Conservation (phyloP, 2,888 invertebrate genomes). For the Amaurobius ferox region DNA sequence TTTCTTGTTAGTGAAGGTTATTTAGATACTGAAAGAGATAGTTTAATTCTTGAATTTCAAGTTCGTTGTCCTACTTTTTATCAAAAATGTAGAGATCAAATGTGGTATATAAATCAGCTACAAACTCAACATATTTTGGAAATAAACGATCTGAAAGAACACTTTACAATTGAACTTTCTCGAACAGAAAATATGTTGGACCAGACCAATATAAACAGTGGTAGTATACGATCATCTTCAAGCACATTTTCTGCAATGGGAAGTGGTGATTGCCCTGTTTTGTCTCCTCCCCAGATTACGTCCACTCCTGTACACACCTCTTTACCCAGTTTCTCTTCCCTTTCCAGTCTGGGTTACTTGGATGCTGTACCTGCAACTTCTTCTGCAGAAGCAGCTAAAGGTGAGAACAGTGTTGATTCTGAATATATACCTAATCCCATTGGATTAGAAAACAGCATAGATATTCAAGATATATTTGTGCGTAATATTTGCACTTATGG, state of each 20-base stretch:
- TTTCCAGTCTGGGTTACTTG: slow-evolving; percentile 38
- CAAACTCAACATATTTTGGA: slow-evolving; percentile 87
- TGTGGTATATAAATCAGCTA: slow-evolving; percentile 92
- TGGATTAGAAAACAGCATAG: slow-evolving; percentile 58
- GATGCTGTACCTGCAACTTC: slow-evolving; percentile 10
- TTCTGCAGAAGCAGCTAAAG: slow-evolving; percentile 30
- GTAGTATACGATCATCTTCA: slow-evolving; percentile 1
- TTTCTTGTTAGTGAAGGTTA: slow-evolving; percentile 93
- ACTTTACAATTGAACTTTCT: slow-evolving; percentile 77
- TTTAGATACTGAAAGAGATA: slow-evolving; percentile 88
- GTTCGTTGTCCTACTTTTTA: slow-evolving; percentile 95
- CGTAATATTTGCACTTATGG: slow-evolving; percentile 30
- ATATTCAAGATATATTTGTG: slow-evolving; percentile 41
- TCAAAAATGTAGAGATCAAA: slow-evolving; percentile 94
- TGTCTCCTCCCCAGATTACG: slow-evolving; percentile 56
- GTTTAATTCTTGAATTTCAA: slow-evolving; percentile 90
- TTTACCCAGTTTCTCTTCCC: slow-evolving; percentile 38
- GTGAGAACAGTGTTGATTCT: slow-evolving; percentile 58
- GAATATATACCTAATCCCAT: slow-evolving; percentile 31
- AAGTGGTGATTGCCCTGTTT: slow-evolving; percentile 42
- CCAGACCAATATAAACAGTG: slow-evolving; percentile 15
- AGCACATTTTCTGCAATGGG: slow-evolving; percentile 43
- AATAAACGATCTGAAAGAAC: slow-evolving; percentile 89
- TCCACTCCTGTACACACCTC: slow-evolving; percentile 41
- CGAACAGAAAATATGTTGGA: slow-evolving; percentile 70